A percentile compares a stretch with the other conserved stretches of the same genome.
Conservation (phyloP, 2,113 vertebrate species). For the Gila orcuttii region DNA sequence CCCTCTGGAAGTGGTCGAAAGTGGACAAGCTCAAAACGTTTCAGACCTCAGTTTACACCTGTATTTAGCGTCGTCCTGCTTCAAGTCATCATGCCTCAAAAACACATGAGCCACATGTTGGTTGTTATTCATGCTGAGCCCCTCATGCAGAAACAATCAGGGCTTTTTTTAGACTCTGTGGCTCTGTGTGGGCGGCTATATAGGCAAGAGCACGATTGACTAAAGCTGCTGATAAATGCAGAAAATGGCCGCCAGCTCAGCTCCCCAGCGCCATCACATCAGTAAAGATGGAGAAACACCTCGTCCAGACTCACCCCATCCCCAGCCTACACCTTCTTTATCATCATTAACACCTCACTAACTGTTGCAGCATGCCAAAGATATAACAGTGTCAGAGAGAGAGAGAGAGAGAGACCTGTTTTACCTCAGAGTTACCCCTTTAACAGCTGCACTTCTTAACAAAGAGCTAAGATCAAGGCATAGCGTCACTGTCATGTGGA, state of each 20-base stretch:
- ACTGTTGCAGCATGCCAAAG: slow-evolving; percentile 55
- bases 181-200: slow-evolving; percentile 62
- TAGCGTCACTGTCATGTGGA: slow-evolving; percentile 6
- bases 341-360: slow-evolving; percentile 72
- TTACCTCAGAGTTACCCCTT: slow-evolving; percentile 57
- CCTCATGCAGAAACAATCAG: slow-evolving; percentile 54
- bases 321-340: slow-evolving; percentile 63
- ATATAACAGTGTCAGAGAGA: slow-evolving; percentile 61
- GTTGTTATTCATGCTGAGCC: slow-evolving; percentile 31
- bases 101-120: slow-evolving; percentile 41
- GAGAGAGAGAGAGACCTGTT: slow-evolving; percentile 62
- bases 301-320: slow-evolving; percentile 54
- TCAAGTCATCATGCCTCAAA: slow-evolving; percentile 35
- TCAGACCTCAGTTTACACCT: too few species aligned
- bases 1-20: too few species aligned
- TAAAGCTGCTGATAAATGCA: slow-evolving; percentile 61
- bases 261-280: slow-evolving; percentile 63
- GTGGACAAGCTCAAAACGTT: too few species aligned
- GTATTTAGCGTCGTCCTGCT: background rate
- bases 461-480: slow-evolving; percentile 50
- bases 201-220: slow-evolving; percentile 62
- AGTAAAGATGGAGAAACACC: slow-evolving; percentile 68
- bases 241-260: slow-evolving; percentile 68
- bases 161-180: slow-evolving; percentile 45
- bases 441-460: background rate